Evolutionary conservation across 1,140 invertebrate species (phyloP), one percentile per base, ranked within the genome.

Genomic region (Parapsyche elsis): DNA sequence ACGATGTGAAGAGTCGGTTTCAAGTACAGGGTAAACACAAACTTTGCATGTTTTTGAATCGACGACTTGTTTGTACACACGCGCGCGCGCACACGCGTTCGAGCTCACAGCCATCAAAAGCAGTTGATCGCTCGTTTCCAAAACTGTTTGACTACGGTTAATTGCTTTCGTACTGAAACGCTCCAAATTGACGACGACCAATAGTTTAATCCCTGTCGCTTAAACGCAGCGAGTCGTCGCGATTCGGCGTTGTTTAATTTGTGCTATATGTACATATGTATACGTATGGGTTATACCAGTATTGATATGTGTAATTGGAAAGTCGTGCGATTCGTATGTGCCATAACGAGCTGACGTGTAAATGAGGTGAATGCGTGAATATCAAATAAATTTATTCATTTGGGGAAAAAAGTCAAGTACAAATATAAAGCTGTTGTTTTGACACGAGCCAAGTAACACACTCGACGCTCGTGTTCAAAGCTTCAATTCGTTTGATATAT

Each of bases 121-220:
- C 64, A 67, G n/a, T 24, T 19, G 21, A 16, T 61, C 59, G 59
- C 10, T 30, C 64, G 23, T 67, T 67, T 67, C 57, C 24, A 12
- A 26, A n/a, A 67, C 19, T 67, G 23, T 67, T 67, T 30, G 21
- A 67, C 64, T 67, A 30, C 64, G 64, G 64, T 67, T 67, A 67
- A 67, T 67, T 67, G 64, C 23, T 67, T 26, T 26, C 64, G 64
- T 67, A 24, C 24, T 2, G 23, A 24, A 53, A 10, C 16, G 2
- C 49, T 12, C 2, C 49, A 53, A 53, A 14, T 53, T 16, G 4
- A 53, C 49, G 49, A 53, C 49, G 49, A 53, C 49, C 16, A 53
- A 4, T 38, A 7, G 30, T 38, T 38, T 38, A 7, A 38, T 4
- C n/a, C n/a, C n/a, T n/a, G n/a, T n/a, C n/a, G n/a, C n/a, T n/a